A percentile compares a stretch with the other conserved stretches of the same genome.
These are phyloP conservation scores for Phocoena sinus DNA, from an alignment of 2,113 vertebrate species.

Conservation along the genomic window DNA sequence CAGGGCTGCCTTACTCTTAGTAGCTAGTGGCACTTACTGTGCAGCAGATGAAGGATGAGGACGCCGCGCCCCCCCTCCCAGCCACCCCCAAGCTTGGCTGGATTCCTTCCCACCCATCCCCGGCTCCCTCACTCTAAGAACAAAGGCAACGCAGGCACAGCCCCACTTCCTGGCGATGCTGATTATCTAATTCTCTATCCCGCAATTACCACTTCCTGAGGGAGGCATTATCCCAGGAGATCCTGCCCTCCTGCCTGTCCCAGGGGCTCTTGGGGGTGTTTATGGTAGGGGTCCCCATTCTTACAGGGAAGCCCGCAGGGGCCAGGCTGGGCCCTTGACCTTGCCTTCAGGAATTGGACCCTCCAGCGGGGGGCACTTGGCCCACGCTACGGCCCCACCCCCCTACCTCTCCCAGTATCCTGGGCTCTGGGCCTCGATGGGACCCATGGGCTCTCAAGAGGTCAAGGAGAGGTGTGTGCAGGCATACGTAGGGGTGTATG, in stretches of 20 bases:
- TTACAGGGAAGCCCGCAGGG: background rate
- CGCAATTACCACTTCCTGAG: slow-evolving; percentile 72
- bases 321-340: background rate
- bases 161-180: slow-evolving; percentile 77
- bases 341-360: background rate
- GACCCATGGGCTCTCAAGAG: background rate
- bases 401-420: background rate
- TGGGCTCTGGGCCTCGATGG: background rate
- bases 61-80: background rate
- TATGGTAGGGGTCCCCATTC: background rate
- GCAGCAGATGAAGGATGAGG: background rate
- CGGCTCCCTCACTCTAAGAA: slow-evolving; percentile 20
- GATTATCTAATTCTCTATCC: slow-evolving; percentile 78
- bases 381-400: fast-evolving
- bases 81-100: background rate
- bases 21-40: background rate
- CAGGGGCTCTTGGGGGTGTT: background rate
- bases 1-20: background rate
- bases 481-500: background rate
- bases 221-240: slow-evolving; percentile 68
- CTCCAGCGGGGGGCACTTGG: background rate
- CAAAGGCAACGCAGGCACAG: background rate
- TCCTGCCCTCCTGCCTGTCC: slow-evolving; percentile 11
- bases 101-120: slow-evolving; percentile 1
- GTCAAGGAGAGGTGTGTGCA: background rate